Base-by-base conservation (phyloP, 1,140 invertebrate species). In the Zophobas morio region DNA sequence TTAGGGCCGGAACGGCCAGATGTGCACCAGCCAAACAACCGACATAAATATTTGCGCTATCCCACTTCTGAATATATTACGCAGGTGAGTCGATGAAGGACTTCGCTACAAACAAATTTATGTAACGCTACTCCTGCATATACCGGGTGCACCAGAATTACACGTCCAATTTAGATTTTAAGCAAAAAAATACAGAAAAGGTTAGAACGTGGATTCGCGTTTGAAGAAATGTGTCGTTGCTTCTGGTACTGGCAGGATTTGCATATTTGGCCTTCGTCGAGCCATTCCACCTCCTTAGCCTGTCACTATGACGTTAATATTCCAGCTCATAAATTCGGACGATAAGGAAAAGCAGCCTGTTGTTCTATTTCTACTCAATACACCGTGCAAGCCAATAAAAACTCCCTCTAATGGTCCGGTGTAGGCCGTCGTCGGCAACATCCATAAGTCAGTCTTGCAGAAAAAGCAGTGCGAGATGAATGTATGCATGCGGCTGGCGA, bases 371-470 rank as follows among this genome's bases (percentile, higher is more conserved):
- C n/a, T 66, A 66, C 37, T 66, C 37, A 32, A 33, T 66, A 42
- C 56, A 60, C 56, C 56, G 34, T 35, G 32, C 42, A 42, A 51
- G 49, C 6, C n/a, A 63, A 63, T 66, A 66, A 66, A 66, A 66
- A 66, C n/a, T 66, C 37, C 35, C 37, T 42, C 42, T 56, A 57
- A 56, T 57, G 54, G 54, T 71, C 49, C 36, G 36, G 20, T 51
- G 54, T 66, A 71, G 74, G 77, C 54, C 78, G 81, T 82, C 76
- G 33, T 33, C 60, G 76, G 32, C 74, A 75, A 80, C 82, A 82
- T 84, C 83, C 82, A 84, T 84, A 84, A 84, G 82, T 84, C 82
- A 84, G 81, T 72, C 66, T 66, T 57, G 78, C 78, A 80, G 79
- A 83, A 84, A 83, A 83, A 84, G 75, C 79, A 74, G 80, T 78